Base-by-base conservation (phyloP, 2,888 invertebrate genomes). In the Parnassius glacialis region DNA sequence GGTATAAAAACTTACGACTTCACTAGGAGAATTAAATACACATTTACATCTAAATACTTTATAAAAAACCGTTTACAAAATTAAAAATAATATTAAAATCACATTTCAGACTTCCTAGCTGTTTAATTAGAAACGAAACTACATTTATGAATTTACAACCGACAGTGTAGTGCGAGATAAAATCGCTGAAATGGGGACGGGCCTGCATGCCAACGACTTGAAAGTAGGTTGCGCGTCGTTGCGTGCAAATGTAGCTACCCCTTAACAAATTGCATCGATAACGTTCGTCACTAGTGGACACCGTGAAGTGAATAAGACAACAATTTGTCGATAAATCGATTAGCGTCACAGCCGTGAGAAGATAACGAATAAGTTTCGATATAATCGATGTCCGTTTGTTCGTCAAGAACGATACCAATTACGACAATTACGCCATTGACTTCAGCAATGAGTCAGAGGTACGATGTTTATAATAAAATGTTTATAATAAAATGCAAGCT, bases 311-410 rank as follows among this genome's bases (percentile, higher is more conserved):
- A 69, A 66, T 67, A 67, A 68, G 68, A 72, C 71, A 70, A 67
- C 69, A 68, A 71, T 73, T 72, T 57, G 67, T 66, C 65, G 59
- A 64, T 58, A 58, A 71, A 77, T 76, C 74, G 75, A 75, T 76
- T 75, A 70, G 61, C 62, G 64, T 52, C 66, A 70, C 71, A 69
- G 66, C 67, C 75, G 75, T 77, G 77, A 73, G 78, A 76, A 76
- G 66, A 55, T 59, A 62, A 42, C 55, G 58, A 62, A 3, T 56
- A 43, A 25, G 55, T 55, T 47, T 54, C 62, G 62, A 59, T 55
- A 41, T 45, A 59, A 62, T 59, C 51, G 62, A 59, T 58, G 54
- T 1, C 16, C 50, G 52, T 43, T 52, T 41, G 57, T 62, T 48
- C 50, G 55, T 59, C 54, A 55, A 59, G 57, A 55, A 43, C 62